Conservation (phyloP, 2,888 invertebrate species). For the Microdon myrmicae region DNA sequence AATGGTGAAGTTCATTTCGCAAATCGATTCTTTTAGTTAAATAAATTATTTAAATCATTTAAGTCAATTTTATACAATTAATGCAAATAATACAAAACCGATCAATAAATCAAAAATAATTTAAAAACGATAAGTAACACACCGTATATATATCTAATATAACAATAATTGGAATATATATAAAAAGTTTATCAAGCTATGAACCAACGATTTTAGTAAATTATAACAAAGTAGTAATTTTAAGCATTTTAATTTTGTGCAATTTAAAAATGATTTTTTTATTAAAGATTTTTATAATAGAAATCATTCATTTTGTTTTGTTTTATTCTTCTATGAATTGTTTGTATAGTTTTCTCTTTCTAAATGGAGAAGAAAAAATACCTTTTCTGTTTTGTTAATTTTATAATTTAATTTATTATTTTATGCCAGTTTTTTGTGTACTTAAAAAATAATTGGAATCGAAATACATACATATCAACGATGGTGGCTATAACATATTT, state of each 20-base stretch:
- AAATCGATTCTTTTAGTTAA: no score
- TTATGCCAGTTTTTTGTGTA: conserved; percentile 40
- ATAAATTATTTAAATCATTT: no score
- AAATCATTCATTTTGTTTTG: conserved; percentile 20
- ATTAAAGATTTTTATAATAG: conserved; percentile 20
- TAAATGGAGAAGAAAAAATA: conserved; percentile 31
- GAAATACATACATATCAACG: no score
- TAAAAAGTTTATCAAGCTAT: conserved; percentile 4
- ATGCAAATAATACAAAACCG: no score
- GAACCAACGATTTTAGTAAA: conserved; percentile 48
- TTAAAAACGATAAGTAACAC: no score
- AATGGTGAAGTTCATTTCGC: no score
- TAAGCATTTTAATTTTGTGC: conserved; percentile 49
- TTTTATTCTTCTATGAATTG: conserved; percentile 36
- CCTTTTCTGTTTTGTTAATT: conserved; percentile 32
- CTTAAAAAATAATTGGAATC: no score
- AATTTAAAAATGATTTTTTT: conserved; percentile 27
- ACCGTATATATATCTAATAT: no score
- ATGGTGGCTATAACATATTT: conserved; percentile 11
- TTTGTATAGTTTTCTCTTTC: conserved; percentile 22
- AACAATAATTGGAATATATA: no score
- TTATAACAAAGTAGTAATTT: conserved; percentile 33
- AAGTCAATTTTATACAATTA: no score
- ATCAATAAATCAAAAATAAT: no score
- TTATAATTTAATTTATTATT: no score